phyloP scores from a whole-genome alignment of 1,140 invertebrate species.

The Rhagoletis zephyria region DNA sequence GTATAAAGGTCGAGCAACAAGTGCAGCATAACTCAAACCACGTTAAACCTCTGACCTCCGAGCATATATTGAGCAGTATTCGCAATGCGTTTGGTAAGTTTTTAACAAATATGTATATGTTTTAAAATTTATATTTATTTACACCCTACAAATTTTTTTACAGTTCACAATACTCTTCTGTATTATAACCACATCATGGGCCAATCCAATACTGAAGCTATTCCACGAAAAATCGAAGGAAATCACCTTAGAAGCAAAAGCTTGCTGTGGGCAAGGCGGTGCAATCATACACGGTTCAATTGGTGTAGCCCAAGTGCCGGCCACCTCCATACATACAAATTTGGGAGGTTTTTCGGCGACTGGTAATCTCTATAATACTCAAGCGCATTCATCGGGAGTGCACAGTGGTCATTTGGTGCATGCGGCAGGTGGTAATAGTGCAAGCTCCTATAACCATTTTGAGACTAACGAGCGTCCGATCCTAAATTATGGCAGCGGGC shows the following conservation, averaged over 20 bases:
- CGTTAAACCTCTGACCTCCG: background rate
- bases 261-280: background rate
- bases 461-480: background rate
- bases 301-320: background rate
- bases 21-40: background rate
- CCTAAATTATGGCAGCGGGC: background rate
- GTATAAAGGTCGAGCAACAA: slow-evolving; percentile 1
- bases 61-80: background rate
- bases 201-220: background rate
- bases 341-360: background rate
- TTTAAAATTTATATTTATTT: no score
- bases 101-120: no score
- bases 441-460: background rate
- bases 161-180: background rate
- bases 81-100: slow-evolving; percentile 10
- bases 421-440: background rate
- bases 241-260: background rate
- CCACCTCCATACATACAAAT: no score
- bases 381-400: background rate
- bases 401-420: background rate
- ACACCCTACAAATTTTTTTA: background rate
- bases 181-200: background rate
- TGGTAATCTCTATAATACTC: background rate
- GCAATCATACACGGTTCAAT: background rate
- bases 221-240: background rate